Percentiles rank a stretch among this genome's conserved stretches.
Conservation (phyloP, 2,113 vertebrate genomes). For the Alaudala cheleensis region DNA sequence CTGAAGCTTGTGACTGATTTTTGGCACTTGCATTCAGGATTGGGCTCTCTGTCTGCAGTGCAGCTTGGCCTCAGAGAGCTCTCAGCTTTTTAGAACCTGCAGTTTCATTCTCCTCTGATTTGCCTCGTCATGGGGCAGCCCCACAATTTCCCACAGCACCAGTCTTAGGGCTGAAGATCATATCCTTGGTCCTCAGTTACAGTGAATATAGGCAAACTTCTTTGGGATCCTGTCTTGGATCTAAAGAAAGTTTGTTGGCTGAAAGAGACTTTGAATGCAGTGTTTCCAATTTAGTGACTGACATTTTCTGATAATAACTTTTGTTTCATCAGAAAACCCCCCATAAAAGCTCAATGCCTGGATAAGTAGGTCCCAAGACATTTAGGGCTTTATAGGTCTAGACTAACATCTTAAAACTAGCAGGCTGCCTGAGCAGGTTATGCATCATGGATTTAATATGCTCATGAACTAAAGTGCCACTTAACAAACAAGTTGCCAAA, state of each 20-base stretch:
- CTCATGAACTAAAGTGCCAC: conserved; percentile 9
- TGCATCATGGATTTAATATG: background rate
- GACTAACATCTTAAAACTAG: conserved; percentile 48
- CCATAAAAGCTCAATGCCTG: background rate
- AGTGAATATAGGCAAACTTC: background rate
- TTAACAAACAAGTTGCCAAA: conserved; percentile 8
- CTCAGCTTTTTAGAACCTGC: background rate
- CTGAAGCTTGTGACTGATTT: background rate
- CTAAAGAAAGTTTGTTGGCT: background rate
- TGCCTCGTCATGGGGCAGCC: background rate
- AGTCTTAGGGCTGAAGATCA: background rate
- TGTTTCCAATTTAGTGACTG: background rate
- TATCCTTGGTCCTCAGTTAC: background rate
- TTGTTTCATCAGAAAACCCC: background rate
- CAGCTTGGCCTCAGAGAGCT: background rate
- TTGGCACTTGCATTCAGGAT: background rate
- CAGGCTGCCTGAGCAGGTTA: background rate
- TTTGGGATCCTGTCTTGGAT: background rate
- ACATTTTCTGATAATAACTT: background rate
- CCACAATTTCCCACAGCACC: background rate
- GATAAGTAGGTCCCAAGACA: conserved; percentile 1
- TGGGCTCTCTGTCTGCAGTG: background rate
- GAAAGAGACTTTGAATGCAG: background rate
- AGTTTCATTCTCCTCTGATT: background rate
- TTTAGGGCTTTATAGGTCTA: conserved; percentile 56